These are phyloP conservation scores for Phodopus roborovskii DNA, from an alignment of 2,113 vertebrate species.

Conservation along the genomic window DNA sequence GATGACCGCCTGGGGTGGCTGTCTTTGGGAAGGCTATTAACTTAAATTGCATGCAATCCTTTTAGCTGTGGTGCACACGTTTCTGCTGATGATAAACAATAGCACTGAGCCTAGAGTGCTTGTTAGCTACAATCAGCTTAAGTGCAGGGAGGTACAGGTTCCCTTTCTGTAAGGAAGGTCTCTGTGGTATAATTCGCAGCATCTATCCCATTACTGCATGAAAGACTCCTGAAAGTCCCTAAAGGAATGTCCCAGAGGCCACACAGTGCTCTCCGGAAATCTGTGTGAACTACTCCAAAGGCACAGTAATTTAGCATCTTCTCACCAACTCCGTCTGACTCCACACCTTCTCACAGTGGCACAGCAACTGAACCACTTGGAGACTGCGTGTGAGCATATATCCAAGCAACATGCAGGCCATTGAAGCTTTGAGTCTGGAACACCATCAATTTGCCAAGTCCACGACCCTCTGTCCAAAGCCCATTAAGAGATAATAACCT, in stretches of 20 bases:
- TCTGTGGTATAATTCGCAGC: not conserved
- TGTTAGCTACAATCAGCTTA: not conserved
- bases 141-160: accelerated
- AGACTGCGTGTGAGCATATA: not conserved
- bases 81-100: not conserved
- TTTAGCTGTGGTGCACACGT: not conserved
- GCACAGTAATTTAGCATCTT: not conserved
- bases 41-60: not conserved
- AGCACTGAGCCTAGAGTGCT: not conserved
- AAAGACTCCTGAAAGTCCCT: not conserved
- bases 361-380: not conserved
- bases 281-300: not conserved
- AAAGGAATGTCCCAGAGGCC: not conserved
- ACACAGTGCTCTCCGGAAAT: not conserved
- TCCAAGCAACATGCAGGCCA: not conserved
- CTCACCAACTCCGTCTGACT: not conserved
- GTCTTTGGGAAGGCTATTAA: not conserved
- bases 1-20: not conserved
- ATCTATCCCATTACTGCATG: too few species aligned
- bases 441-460: not conserved
- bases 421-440: not conserved
- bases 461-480: not conserved
- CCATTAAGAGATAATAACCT: conserved; percentile 22
- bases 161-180: not conserved
- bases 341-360: not conserved